Evolutionary conservation across 2,888 invertebrate genomes (phyloP).

Genomic region (Caenorhabditis sinica): DNA sequence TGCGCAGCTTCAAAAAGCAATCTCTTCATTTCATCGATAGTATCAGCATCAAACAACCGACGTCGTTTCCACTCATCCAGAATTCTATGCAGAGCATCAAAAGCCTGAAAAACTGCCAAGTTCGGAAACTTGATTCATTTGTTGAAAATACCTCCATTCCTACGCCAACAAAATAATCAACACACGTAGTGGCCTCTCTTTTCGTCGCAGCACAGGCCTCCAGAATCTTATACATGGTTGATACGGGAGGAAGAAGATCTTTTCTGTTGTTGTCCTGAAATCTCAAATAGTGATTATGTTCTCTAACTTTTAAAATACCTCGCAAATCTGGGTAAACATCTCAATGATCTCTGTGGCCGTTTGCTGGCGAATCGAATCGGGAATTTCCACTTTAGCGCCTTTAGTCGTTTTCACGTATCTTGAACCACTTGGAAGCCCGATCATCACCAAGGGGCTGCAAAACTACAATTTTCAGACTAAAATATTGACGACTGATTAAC

Average conservation of each 20-base stretch:
- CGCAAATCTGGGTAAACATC: background rate
- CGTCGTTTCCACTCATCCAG: background rate
- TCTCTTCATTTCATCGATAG: background rate
- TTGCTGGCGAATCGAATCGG: slow-evolving; percentile 9
- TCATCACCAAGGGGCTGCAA: slow-evolving; percentile 8
- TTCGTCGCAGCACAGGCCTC: background rate
- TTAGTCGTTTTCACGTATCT: background rate
- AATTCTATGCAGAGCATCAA: background rate
- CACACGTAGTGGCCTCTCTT: background rate
- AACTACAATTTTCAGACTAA: background rate
- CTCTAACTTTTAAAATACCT: background rate
- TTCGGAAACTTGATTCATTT: no score
- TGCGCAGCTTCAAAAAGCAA: slow-evolving; percentile 11
- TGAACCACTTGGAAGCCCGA: background rate
- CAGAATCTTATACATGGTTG: background rate
- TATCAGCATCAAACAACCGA: background rate
- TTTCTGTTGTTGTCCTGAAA: background rate
- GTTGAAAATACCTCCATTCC: slow-evolving; percentile 27
- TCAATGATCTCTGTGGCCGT: background rate
- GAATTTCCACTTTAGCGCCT: background rate
- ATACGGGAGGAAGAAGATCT: background rate
- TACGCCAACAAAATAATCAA: slow-evolving; percentile 15
- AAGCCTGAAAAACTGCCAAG: no score
- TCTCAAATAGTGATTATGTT: no score
- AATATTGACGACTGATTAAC: background rate